Evolutionary conservation across 2,113 vertebrate genomes (phyloP).

Genomic region (Spheniscus mendiculus): DNA sequence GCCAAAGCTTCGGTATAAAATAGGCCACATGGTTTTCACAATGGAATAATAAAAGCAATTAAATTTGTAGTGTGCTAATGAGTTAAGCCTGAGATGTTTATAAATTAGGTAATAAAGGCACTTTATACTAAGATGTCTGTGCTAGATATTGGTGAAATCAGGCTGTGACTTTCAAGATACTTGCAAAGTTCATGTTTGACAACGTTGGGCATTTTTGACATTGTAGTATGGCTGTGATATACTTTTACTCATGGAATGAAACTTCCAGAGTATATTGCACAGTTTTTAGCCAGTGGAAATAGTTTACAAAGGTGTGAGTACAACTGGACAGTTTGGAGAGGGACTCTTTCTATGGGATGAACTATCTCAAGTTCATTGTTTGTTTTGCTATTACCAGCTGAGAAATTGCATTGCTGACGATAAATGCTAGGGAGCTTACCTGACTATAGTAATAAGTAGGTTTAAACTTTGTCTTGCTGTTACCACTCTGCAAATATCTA

Average conservation of each 20-base stretch:
- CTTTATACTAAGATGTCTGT: background rate
- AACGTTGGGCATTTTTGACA: fast-evolving
- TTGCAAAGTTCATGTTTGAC: background rate
- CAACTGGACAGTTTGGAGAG: background rate
- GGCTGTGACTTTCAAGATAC: background rate
- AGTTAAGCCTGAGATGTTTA: background rate
- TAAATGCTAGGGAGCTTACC: background rate
- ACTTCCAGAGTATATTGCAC: background rate
- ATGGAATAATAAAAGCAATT: background rate
- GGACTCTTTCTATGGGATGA: background rate
- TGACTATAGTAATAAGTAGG: background rate
- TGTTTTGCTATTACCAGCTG: background rate
- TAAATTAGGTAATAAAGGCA: background rate
- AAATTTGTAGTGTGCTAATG: background rate
- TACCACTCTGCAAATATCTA: background rate
- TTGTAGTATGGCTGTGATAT: background rate
- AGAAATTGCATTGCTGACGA: background rate
- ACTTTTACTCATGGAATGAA: background rate
- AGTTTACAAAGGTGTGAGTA: background rate
- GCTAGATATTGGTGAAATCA: background rate
- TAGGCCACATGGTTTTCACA: background rate
- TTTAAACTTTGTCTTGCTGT: background rate
- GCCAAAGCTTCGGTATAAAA: background rate
- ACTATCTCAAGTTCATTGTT: background rate
- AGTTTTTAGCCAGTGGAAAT: background rate